A percentile compares a stretch with the other conserved stretches of the same genome.
These are phyloP conservation scores for Hydriomena furcata DNA, from an alignment of 2,888 invertebrate species.

Conservation along the genomic window DNA sequence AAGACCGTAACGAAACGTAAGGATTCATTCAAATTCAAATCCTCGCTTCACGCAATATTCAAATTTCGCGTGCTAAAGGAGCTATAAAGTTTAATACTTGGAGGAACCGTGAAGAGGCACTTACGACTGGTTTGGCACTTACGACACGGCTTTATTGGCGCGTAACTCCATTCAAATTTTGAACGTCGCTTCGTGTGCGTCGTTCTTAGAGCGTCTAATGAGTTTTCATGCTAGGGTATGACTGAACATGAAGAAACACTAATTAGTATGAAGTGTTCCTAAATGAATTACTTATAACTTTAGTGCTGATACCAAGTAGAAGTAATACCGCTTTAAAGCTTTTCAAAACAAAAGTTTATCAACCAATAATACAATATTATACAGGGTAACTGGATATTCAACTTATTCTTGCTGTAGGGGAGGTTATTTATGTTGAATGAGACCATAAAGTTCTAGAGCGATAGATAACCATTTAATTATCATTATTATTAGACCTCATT, in stretches of 20 bases:
- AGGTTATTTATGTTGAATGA: too few species aligned
- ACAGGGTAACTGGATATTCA: too few species aligned
- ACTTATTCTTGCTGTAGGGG: too few species aligned
- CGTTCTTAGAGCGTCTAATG: constrained; percentile 43
- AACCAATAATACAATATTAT: too few species aligned
- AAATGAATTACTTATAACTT: neutral
- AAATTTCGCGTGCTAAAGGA: constrained; percentile 61
- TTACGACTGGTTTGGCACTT: constrained; percentile 43
- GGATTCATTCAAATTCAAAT: constrained; percentile 41
- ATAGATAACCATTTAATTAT: too few species aligned
- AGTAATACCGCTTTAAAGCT: neutral
- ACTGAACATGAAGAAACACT: constrained; percentile 26
- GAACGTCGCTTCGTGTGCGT: constrained; percentile 33
- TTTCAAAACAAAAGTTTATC: too few species aligned
- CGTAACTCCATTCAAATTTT: constrained; percentile 52
- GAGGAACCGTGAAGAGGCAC: constrained; percentile 58
- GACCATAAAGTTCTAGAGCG: too few species aligned
- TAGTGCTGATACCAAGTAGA: too few species aligned
- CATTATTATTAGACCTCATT: too few species aligned
- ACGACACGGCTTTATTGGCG: constrained; percentile 35
- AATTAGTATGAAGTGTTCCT: constrained; percentile 14
- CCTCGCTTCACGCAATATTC: constrained; percentile 51
- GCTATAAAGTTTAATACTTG: constrained; percentile 59
- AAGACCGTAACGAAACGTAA: constrained; percentile 28
- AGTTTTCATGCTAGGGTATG: constrained; percentile 37